Percentiles rank a stretch among this genome's conserved stretches.
Conservation (phyloP, 1,140 invertebrate genomes). For the Leptoteleia sp. region DNA sequence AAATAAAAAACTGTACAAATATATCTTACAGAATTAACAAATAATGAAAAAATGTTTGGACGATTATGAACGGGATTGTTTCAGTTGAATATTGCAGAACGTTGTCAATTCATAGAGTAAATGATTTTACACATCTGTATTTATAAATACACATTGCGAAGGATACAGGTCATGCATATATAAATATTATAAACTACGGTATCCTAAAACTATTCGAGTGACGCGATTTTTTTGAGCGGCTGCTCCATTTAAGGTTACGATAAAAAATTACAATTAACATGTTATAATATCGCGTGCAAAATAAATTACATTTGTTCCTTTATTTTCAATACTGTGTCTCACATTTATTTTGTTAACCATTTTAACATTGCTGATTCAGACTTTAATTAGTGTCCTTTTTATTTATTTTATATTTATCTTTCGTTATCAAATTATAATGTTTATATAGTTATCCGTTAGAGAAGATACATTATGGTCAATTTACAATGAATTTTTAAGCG, state of each 20-base stretch:
- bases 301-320: slow-evolving; percentile 77
- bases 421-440: too few relatives aligned
- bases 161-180: slow-evolving; percentile 78
- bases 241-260: slow-evolving; percentile 65
- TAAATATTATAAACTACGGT: slow-evolving; percentile 76
- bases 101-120: slow-evolving; percentile 43
- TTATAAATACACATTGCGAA: slow-evolving; percentile 77
- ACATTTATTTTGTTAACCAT: background rate
- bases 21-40: slow-evolving; percentile 28
- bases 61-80: slow-evolving; percentile 21
- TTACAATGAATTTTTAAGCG: too few relatives aligned
- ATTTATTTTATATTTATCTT: too few relatives aligned
- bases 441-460: too few relatives aligned
- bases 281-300: slow-evolving; percentile 73
- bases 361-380: slow-evolving; percentile 19
- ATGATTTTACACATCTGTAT: slow-evolving; percentile 75
- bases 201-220: slow-evolving; percentile 73
- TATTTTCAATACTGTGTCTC: slow-evolving; percentile 33
- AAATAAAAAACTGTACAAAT: slow-evolving; percentile 42
- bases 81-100: slow-evolving; percentile 29
- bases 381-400: too few relatives aligned
- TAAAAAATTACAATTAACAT: slow-evolving; percentile 72
- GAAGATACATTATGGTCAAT: too few relatives aligned
- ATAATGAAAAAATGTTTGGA: background rate
- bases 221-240: slow-evolving; percentile 63